Percentiles rank a stretch among this genome's conserved stretches.
Evolutionary conservation across 2,797 vertebrate genomes (phyloP).

Genomic region (Acrocephalus scirpaceus): DNA sequence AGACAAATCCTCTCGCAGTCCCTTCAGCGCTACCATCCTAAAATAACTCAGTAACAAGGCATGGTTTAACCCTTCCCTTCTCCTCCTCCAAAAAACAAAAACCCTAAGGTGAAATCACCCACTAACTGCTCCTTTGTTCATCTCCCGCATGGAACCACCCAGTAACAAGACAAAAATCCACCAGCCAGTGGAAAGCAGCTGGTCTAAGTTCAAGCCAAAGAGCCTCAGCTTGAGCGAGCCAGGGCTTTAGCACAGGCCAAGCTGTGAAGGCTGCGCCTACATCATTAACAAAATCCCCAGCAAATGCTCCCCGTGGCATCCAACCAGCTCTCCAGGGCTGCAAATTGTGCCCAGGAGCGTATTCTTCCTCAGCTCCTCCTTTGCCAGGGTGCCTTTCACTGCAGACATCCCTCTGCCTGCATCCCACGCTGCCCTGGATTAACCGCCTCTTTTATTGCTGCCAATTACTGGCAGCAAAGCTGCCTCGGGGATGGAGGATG

Average conservation of each 20-base stretch:
- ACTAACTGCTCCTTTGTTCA: conserved; percentile 5
- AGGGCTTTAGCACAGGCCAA: conserved; percentile 39
- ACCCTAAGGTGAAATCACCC: background rate
- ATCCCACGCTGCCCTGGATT: conserved; percentile 40
- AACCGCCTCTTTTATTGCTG: conserved; percentile 55
- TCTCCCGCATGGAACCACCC: background rate
- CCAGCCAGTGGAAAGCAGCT: conserved; percentile 64
- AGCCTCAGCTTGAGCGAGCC: background rate
- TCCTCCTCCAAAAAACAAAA: background rate
- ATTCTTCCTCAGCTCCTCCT: conserved; percentile 41
- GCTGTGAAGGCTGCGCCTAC: conserved; percentile 39
- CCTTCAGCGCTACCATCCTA: background rate
- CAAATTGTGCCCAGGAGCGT: conserved; percentile 39
- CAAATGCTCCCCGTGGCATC: conserved; percentile 56
- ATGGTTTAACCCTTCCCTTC: background rate
- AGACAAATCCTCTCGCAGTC: background rate
- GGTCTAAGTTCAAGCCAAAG: conserved; percentile 60
- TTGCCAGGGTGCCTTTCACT: conserved; percentile 50
- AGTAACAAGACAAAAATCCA: conserved; percentile 24
- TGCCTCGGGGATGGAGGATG: conserved; percentile 22
- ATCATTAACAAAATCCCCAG: conserved; percentile 59
- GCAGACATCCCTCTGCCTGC: conserved; percentile 34
- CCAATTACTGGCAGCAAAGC: conserved; percentile 53
- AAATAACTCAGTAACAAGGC: conserved; percentile 13
- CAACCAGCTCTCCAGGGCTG: conserved; percentile 56